A percentile compares a stretch with the other conserved stretches of the same genome.
Evolutionary conservation across 2,113 vertebrate species (phyloP).

Genomic region (Perccottus glenii): DNA sequence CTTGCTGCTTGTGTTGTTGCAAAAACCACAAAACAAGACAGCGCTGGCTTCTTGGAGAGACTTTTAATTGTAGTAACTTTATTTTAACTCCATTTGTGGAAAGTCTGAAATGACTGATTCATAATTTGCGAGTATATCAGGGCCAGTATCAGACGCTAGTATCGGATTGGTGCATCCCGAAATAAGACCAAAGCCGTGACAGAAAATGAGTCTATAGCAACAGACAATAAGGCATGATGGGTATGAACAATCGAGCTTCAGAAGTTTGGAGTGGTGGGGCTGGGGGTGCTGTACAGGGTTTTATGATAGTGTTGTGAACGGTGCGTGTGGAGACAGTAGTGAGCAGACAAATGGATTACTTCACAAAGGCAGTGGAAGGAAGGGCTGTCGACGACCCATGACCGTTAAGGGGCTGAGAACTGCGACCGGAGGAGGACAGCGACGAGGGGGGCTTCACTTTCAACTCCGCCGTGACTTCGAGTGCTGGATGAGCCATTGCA

Average conservation of each 20-base stretch:
- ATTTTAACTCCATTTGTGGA: too few species aligned
- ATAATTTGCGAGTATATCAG: too few species aligned
- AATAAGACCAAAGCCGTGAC: constrained; percentile 13
- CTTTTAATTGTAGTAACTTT: too few species aligned
- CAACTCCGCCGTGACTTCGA: constrained; percentile 87
- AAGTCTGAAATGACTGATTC: background rate
- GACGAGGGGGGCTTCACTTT: constrained; percentile 43
- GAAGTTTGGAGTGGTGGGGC: background rate
- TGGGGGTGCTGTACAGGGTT: constrained; percentile 61
- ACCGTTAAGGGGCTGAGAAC: constrained; percentile 41
- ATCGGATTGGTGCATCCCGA: constrained; percentile 20
- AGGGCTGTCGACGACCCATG: constrained; percentile 58
- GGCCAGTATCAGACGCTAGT: background rate
- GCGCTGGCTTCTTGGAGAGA: too few species aligned
- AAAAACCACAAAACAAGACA: too few species aligned
- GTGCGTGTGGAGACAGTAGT: constrained; percentile 49
- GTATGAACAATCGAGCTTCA: constrained; percentile 42
- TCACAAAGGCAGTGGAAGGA: constrained; percentile 72
- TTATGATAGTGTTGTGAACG: constrained; percentile 54
- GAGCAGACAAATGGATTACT: constrained; percentile 63
- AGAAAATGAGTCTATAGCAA: constrained; percentile 15
- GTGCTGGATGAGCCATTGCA: constrained; percentile 91
- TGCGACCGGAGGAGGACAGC: constrained; percentile 14
- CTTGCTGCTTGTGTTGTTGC: too few species aligned
- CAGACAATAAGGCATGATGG: constrained; percentile 54